Base-by-base conservation (phyloP, 2,113 vertebrate genomes). In the Rhinolophus ferrumequinum region DNA sequence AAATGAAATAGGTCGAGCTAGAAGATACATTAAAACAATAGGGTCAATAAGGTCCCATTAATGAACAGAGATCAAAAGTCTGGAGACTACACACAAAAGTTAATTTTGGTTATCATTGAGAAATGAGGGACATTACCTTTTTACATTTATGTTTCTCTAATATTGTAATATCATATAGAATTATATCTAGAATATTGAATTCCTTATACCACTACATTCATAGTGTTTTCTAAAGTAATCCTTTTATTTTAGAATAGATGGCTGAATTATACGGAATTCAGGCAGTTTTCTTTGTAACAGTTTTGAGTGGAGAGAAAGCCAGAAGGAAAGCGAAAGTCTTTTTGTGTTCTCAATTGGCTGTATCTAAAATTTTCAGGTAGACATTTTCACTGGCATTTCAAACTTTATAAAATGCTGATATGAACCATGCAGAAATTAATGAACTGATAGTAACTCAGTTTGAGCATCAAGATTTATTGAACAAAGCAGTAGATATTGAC, bases 401-500 rank as follows among this genome's bases (percentile, higher is more conserved):
- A 41, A 77, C 96, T 92, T 94, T 95, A 88, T 92, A 94, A 97
- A 96, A 94, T 95, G 88, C 91, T 97, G 85, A 95, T 96, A 89
- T 72, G 94, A 97, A 56, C 93, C 38, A 50, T 76, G 83, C 22
- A 92, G 94, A 97, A 97, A 94, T 94, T 96, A 98, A 97, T 97
- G 94, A 96, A 96, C 56, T 97, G 86, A 81, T 97, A 97, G 94
- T 95, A 95, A 96, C 93, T 96, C 54, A 47, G 56, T 88, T 95
- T 80, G 93, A 96, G 97, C 97, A 97, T 88, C 69, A 91, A 79
- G 95, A 94, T 98, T 97, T 97, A 97, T 97, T 95, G 88, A 96
- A 76, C 54, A 91, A 96, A 95, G 93, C 77, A 93, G 95, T 97
- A 97, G 96, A 96, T 97, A 97, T 95, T 96, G 97, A 96, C 89